Conservation (phyloP, 2,888 invertebrate genomes). For the Heliconius ethilla region DNA sequence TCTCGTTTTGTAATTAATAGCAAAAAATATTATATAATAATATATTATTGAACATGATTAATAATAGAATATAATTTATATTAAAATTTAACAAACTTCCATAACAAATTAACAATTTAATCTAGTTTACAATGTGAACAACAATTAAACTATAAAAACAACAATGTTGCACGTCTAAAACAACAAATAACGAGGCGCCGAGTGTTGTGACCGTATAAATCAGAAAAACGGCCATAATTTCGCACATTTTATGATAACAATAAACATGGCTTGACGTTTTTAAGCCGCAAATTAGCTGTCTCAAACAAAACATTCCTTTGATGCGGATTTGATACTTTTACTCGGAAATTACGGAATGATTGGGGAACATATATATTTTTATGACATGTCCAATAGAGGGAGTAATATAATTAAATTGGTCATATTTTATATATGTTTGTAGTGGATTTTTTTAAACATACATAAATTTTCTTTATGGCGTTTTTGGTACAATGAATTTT, state of each 20-base stretch:
- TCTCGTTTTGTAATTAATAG: background rate
- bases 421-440: constrained; percentile 11
- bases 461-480: constrained; percentile 12
- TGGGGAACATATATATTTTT: constrained; percentile 35
- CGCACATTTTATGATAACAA: constrained; percentile 68
- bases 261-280: constrained; percentile 64
- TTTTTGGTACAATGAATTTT: constrained; percentile 5
- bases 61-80: background rate
- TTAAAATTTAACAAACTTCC: background rate
- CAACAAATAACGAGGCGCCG: constrained; percentile 54
- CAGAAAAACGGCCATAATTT: constrained; percentile 66
- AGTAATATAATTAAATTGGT: constrained; percentile 18
- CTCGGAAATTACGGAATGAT: constrained; percentile 49
- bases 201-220: constrained; percentile 56
- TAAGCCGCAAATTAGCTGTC: constrained; percentile 61
- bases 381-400: constrained; percentile 28
- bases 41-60: too few relatives aligned
- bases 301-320: constrained; percentile 64
- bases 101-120: background rate
- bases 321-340: constrained; percentile 53
- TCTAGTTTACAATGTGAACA: constrained; percentile 7
- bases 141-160: constrained; percentile 25
- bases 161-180: constrained; percentile 51
- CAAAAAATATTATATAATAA: too few relatives aligned
- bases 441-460: constrained; percentile 4